These are phyloP conservation scores for Neuroscelio doddi DNA, from an alignment of 2,888 invertebrate genomes.

Conservation along the genomic window DNA sequence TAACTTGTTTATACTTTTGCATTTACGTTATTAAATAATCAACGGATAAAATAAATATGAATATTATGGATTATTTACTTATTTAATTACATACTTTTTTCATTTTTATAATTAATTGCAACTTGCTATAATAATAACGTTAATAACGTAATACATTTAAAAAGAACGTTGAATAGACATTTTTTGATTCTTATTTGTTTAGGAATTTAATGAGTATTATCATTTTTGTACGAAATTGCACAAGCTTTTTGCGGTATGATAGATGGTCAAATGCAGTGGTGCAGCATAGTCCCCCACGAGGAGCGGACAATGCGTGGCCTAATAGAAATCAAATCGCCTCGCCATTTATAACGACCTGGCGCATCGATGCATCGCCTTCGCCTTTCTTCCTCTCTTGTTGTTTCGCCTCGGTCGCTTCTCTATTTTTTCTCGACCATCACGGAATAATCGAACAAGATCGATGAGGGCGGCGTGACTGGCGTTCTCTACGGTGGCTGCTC, in stretches of 20 bases:
- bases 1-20: no score
- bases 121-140: no score
- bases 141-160: no score
- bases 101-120: no score
- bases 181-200: slow-evolving; percentile 36
- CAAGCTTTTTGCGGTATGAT: slow-evolving; percentile 35
- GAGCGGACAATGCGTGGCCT: slow-evolving; percentile 65
- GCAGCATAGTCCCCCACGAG: slow-evolving; percentile 52
- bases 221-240: slow-evolving; percentile 33
- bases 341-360: slow-evolving; percentile 60
- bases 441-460: slow-evolving; percentile 73
- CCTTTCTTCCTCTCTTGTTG: slow-evolving; percentile 38
- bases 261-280: slow-evolving; percentile 18
- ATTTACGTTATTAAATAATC: no score
- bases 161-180: no score
- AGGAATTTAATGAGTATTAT: slow-evolving; percentile 34
- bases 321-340: slow-evolving; percentile 70
- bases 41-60: no score
- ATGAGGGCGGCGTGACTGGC: slow-evolving; percentile 70
- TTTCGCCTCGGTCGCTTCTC: slow-evolving; percentile 49
- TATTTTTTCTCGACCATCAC: slow-evolving; percentile 68
- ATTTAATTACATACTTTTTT: no score
- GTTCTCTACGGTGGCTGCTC: slow-evolving; percentile 47
- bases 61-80: no score
- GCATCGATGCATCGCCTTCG: slow-evolving; percentile 40